A percentile compares a stretch with the other conserved stretches of the same genome.
These are phyloP conservation scores for Sisyra terminalis DNA, from an alignment of 2,888 invertebrate genomes.

Conservation along the genomic window DNA sequence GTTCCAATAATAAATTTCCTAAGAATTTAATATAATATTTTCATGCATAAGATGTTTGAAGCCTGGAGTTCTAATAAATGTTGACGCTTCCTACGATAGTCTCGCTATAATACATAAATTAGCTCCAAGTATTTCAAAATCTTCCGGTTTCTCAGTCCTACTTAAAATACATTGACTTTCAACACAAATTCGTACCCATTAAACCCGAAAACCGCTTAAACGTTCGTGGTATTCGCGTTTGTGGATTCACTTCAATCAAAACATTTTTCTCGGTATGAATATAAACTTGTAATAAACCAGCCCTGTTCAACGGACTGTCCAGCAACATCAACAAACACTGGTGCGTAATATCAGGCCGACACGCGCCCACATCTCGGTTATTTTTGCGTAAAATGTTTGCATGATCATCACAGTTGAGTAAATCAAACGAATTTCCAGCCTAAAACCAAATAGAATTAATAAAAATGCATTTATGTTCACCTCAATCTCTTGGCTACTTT, in stretches of 20 bases:
- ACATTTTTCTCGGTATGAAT: conserved; percentile 84
- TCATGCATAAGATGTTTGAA: too few species aligned
- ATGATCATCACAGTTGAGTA: conserved; percentile 92
- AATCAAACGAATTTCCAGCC: conserved; percentile 76
- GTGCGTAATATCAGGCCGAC: conserved; percentile 93
- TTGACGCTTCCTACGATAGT: too few species aligned
- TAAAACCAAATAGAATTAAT: conserved; percentile 24
- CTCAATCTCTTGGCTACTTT: conserved; percentile 62
- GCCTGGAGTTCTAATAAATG: too few species aligned
- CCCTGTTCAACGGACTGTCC: conserved; percentile 93
- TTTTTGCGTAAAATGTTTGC: conserved; percentile 66
- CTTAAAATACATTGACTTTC: neutral
- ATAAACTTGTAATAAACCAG: conserved; percentile 90
- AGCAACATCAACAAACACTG: conserved; percentile 95
- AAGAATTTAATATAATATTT: too few species aligned
- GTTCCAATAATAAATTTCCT: too few species aligned
- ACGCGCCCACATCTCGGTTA: conserved; percentile 71
- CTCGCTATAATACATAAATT: too few species aligned
- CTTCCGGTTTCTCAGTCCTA: neutral
- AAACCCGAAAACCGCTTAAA: conserved; percentile 93
- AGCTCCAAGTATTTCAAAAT: too few species aligned
- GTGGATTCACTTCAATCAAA: conserved; percentile 89
- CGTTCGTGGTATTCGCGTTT: conserved; percentile 91
- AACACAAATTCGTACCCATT: conserved; percentile 51
- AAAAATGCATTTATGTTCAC: neutral